These are phyloP conservation scores for Heterodera filipjevi DNA, from an alignment of 2,888 invertebrate species.

Conservation along the genomic window DNA sequence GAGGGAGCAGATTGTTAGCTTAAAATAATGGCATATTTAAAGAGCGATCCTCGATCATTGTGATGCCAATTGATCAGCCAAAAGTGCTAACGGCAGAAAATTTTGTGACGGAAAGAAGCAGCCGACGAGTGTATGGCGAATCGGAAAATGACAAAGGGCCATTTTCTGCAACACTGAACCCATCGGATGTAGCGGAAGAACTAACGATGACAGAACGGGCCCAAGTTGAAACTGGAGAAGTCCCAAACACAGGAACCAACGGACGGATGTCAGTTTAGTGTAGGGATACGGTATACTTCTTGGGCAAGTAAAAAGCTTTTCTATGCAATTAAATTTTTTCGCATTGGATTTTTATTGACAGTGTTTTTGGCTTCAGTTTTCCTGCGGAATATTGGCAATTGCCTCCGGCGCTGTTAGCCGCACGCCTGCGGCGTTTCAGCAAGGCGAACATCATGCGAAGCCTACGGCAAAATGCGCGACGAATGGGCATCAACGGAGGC, in stretches of 20 bases:
- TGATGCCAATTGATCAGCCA: conserved; percentile 14
- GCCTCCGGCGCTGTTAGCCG: conserved; percentile 45
- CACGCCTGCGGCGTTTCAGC: conserved; percentile 17
- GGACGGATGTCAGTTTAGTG: not conserved
- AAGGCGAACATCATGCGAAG: not conserved
- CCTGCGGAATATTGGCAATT: conserved; percentile 59
- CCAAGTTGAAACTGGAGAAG: no score
- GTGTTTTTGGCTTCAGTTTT: conserved; percentile 37
- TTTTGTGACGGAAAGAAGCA: not conserved
- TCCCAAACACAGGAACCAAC: not conserved
- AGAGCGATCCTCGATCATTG: conserved; percentile 10
- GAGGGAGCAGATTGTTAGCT: not conserved
- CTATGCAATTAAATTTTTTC: no score
- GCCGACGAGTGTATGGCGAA: not conserved
- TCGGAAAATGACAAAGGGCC: not conserved
- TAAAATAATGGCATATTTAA: not conserved
- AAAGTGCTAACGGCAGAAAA: conserved; percentile 8
- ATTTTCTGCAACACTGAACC: not conserved
- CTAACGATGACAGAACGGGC: not conserved
- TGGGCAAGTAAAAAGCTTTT: no score
- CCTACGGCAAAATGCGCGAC: not conserved
- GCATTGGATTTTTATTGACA: not conserved
- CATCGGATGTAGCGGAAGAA: not conserved
- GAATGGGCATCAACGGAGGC: not conserved
- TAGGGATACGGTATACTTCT: not conserved